A percentile compares a stretch with the other conserved stretches of the same genome.
These are phyloP conservation scores for Microtus oregoni DNA, from an alignment of 2,113 vertebrate species.

Conservation along the genomic window DNA sequence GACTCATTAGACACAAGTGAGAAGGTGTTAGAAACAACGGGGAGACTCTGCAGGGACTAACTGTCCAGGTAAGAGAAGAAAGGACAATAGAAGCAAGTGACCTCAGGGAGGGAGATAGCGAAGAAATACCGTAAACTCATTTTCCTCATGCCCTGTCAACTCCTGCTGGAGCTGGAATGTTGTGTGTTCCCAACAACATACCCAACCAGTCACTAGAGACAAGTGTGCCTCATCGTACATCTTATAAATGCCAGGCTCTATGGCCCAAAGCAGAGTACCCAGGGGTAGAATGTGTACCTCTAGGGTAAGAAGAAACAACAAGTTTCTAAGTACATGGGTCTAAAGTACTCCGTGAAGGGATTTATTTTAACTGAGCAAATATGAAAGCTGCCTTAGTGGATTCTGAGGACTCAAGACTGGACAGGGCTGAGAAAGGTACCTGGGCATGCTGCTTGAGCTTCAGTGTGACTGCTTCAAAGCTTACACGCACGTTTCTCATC, in stretches of 20 bases:
- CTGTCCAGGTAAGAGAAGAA: background rate
- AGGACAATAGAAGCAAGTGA: background rate
- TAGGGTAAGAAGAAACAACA: background rate
- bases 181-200: too few species aligned
- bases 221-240: background rate
- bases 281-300: background rate
- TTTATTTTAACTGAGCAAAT: conserved; percentile 16
- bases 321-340: background rate
- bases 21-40: background rate
- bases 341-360: background rate
- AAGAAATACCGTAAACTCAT: background rate
- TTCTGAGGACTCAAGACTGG: background rate
- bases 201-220: background rate
- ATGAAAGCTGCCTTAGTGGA: background rate
- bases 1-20: background rate
- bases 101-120: background rate
- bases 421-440: background rate
- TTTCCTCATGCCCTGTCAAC: background rate
- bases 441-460: background rate
- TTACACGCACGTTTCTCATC: fast-evolving
- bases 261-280: background rate
- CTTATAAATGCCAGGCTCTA: background rate
- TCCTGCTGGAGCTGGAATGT: background rate
- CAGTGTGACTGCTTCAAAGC: background rate
- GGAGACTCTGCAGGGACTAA: background rate